Evolutionary conservation across 2,888 invertebrate species (phyloP).

Genomic region (Habrosyne pyritoides): DNA sequence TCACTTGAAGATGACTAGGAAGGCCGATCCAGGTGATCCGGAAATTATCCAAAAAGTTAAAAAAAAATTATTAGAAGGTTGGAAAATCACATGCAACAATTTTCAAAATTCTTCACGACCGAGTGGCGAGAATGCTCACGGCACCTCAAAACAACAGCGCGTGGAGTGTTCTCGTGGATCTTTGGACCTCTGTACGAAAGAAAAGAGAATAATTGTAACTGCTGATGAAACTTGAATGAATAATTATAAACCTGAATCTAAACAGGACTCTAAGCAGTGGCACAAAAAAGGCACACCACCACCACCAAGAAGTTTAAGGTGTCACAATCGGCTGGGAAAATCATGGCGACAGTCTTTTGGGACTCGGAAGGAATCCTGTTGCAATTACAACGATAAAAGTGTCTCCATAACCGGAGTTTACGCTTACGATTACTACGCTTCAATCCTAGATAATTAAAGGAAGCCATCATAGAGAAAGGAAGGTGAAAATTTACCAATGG

Average conservation of each 20-base stretch:
- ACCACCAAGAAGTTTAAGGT: slow-evolving; percentile 28
- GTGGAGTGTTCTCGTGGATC: slow-evolving; percentile 19
- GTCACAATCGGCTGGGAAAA: slow-evolving; percentile 72
- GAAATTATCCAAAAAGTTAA: too few relatives aligned
- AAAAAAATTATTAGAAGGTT: too few relatives aligned
- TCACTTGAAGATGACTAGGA: slow-evolving; percentile 30
- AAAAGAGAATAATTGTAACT: slow-evolving; percentile 20
- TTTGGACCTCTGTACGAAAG: slow-evolving; percentile 21
- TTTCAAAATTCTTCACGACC: too few relatives aligned
- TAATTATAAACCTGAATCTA: slow-evolving; percentile 32
- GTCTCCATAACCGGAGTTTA: slow-evolving; percentile 16
- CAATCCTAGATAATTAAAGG: slow-evolving; percentile 22
- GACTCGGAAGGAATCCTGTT: slow-evolving; percentile 18
- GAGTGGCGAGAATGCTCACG: too few relatives aligned
- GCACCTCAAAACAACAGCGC: slow-evolving; percentile 7
- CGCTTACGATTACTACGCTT: slow-evolving; percentile 21
- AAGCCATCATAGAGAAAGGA: slow-evolving; percentile 17
- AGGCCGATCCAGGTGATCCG: too few relatives aligned
- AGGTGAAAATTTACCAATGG: too few relatives aligned
- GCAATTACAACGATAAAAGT: slow-evolving; percentile 17
- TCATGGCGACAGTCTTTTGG: slow-evolving; percentile 27
- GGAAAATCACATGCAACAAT: too few relatives aligned
- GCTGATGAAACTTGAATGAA: slow-evolving; percentile 35
- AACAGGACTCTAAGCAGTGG: slow-evolving; percentile 30
- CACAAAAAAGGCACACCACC: slow-evolving; percentile 30